These are phyloP conservation scores for Sebastolobus altivelis DNA, from an alignment of 2,797 vertebrate species.

Conservation along the genomic window DNA sequence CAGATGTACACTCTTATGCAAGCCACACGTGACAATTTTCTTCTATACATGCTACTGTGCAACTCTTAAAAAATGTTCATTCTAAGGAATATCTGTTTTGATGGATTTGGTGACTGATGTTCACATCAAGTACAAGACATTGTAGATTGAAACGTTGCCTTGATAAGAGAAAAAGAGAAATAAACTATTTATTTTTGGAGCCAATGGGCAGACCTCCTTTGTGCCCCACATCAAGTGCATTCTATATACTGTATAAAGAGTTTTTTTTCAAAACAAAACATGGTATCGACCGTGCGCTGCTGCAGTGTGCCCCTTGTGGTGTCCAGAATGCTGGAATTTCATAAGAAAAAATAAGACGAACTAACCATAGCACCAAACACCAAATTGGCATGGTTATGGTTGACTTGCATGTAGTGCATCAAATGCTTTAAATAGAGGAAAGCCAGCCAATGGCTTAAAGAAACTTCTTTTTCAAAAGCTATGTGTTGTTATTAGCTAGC, in stretches of 20 bases:
- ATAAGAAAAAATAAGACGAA: not conserved
- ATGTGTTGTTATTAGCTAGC: not conserved
- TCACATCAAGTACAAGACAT: not conserved
- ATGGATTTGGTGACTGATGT: slow-evolving; percentile 5
- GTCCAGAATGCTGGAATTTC: not conserved
- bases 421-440: not conserved
- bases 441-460: not conserved
- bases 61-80: not conserved
- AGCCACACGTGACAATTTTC: not conserved
- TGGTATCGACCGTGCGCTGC: not conserved
- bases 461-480: not conserved
- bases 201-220: not conserved
- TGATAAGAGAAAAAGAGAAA: not conserved
- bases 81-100: not conserved
- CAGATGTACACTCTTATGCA: not conserved
- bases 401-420: not conserved
- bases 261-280: not conserved
- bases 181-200: not conserved
- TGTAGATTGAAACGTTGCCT: not conserved
- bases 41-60: not conserved
- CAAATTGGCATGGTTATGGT: not conserved
- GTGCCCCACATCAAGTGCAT: not conserved
- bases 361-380: not conserved
- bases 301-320: not conserved
- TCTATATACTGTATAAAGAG: not conserved